Evolutionary conservation across 2,797 vertebrate species (phyloP).

Genomic region (Dicrostonyx torquatus): DNA sequence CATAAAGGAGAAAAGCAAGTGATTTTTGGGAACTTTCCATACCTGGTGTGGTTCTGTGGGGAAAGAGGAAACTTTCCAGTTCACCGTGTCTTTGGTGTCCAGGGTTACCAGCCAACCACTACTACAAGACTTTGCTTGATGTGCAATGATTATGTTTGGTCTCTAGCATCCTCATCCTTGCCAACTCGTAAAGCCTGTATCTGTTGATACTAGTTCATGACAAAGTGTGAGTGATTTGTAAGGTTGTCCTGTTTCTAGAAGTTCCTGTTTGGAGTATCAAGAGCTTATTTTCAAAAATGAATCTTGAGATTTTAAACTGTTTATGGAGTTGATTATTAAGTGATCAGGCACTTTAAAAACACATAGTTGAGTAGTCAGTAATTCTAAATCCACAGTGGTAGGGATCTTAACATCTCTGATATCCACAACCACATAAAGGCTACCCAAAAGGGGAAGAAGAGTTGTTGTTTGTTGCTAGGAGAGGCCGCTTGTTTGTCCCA

Average conservation of each 20-base stretch:
- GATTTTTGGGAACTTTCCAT: background rate
- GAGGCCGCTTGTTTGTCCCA: too few relatives aligned
- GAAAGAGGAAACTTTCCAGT: background rate
- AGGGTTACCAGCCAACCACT: background rate
- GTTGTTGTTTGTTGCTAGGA: too few relatives aligned
- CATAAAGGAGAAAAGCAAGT: background rate
- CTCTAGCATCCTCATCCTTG: background rate
- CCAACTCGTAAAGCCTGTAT: background rate
- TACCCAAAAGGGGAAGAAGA: rapidly evolving
- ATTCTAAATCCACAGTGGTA: background rate
- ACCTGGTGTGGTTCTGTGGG: background rate
- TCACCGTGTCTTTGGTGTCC: background rate
- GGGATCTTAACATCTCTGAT: background rate
- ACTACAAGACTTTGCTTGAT: background rate
- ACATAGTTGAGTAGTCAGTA: background rate
- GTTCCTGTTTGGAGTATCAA: background rate
- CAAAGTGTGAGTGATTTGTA: background rate
- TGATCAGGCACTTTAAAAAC: conserved; percentile 23
- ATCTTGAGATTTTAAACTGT: background rate
- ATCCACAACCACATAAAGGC: background rate
- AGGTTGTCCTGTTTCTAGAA: background rate
- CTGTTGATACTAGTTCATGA: background rate
- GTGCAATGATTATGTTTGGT: rapidly evolving
- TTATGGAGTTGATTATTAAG: background rate
- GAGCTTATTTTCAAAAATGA: conserved; percentile 17